Evolutionary conservation across 1,140 invertebrate genomes (phyloP).

Genomic region (Tetraneura akinire): DNA sequence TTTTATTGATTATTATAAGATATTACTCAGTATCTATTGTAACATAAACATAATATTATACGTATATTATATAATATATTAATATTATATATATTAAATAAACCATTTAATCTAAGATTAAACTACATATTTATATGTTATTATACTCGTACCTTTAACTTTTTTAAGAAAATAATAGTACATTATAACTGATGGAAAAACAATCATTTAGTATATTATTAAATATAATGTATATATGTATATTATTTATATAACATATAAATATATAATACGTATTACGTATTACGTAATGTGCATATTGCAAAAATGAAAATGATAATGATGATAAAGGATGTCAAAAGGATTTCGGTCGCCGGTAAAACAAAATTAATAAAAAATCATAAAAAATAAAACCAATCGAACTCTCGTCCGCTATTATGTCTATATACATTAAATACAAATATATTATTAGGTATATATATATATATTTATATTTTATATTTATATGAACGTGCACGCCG

Average conservation of each 20-base stretch:
- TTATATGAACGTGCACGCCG: neutral
- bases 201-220: neutral
- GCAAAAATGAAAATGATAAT: too few relatives aligned
- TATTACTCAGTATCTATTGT: too few relatives aligned
- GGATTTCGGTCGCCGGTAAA: neutral
- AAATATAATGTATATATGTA: neutral
- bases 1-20: too few relatives aligned
- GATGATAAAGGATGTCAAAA: neutral
- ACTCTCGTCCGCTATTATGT: neutral
- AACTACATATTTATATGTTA: neutral
- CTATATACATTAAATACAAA: neutral
- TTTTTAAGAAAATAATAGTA: too few relatives aligned
- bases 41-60: too few relatives aligned
- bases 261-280: neutral
- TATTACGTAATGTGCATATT: neutral
- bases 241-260: neutral
- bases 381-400: constrained; percentile 16
- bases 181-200: neutral
- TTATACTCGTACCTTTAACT: neutral
- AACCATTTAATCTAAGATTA: neutral
- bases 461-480: neutral
- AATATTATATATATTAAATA: too few relatives aligned
- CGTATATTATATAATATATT: too few relatives aligned
- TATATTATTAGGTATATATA: neutral
- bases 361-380: neutral